Evolutionary conservation across 2,888 invertebrate species (phyloP), one percentile per base, ranked within the genome.

Genomic region (Argyresthia goedartella): DNA sequence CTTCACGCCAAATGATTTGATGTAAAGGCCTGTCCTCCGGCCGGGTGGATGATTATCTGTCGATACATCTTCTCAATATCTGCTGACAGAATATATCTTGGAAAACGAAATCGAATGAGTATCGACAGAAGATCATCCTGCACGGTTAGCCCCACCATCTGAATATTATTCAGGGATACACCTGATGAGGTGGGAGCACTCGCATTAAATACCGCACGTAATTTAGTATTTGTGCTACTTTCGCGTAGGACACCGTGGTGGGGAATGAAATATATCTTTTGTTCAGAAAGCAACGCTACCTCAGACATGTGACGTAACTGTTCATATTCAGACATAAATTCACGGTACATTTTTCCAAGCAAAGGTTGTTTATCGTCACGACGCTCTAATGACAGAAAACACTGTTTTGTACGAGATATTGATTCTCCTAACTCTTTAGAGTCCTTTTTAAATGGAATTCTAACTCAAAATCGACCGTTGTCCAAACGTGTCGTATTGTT

Each of bases 1-100:
- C n/a, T n/a, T n/a, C n/a, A n/a, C n/a, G n/a, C n/a, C n/a, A n/a
- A n/a, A n/a, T n/a, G n/a, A n/a, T n/a, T n/a, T n/a, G n/a, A n/a
- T n/a, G n/a, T n/a, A n/a, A n/a, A n/a, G n/a, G n/a, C n/a, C n/a
- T n/a, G n/a, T n/a, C n/a, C n/a, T n/a, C n/a, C n/a, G n/a, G n/a
- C n/a, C n/a, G n/a, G n/a, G 49, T 59, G 55, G 1, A 63, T 56
- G 1, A 56, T 9, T n/a, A 56, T 41, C 33, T 55, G 54, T 7
- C 62, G 46, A 44, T 60, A 64, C 60, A 62, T 59, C 51, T 64
- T 63, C 41, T 61, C 61, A 0, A 63, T 54, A 16, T 62, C 61
- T 0, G 58, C 60, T 8, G 47, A 9, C 7, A 47, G n/a, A 34
- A 47, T 13, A 11, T 47, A 47, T 34, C 34, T 47, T 11, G 25